phyloP scores from a whole-genome alignment of 2,797 vertebrate genomes.

The Crypturellus tataupa region DNA sequence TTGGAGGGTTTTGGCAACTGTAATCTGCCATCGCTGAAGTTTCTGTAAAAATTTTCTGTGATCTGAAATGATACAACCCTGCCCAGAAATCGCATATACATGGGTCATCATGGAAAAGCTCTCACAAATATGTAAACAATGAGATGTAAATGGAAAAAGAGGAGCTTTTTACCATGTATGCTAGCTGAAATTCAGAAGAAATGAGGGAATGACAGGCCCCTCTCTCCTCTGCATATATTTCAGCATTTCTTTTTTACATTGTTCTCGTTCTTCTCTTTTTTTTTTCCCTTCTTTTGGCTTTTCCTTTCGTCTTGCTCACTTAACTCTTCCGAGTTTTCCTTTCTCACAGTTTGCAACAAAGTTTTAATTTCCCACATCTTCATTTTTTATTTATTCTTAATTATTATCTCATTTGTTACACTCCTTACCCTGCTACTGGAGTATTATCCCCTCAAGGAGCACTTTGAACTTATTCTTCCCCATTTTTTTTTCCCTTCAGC shows the following conservation, averaged over 20 bases:
- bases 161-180: neutral
- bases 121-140: neutral
- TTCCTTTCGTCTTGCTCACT: neutral
- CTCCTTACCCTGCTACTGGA: neutral
- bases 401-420: neutral
- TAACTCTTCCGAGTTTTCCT: neutral
- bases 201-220: neutral
- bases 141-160: neutral
- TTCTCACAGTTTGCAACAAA: neutral
- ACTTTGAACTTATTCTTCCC: neutral
- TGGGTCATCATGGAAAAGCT: neutral
- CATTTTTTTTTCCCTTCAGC: neutral
- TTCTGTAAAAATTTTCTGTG: neutral
- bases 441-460: neutral
- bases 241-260: neutral
- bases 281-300: neutral
- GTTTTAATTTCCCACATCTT: neutral
- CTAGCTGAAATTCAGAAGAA: neutral
- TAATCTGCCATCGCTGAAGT: neutral
- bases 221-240: neutral
- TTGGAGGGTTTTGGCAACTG: neutral
- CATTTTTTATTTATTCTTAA: neutral
- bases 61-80: neutral
- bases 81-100: neutral
- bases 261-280: neutral